Evolutionary conservation across 2,888 invertebrate genomes (phyloP), one percentile per base, ranked within the genome.

Genomic region (Standfussiana lucernea): DNA sequence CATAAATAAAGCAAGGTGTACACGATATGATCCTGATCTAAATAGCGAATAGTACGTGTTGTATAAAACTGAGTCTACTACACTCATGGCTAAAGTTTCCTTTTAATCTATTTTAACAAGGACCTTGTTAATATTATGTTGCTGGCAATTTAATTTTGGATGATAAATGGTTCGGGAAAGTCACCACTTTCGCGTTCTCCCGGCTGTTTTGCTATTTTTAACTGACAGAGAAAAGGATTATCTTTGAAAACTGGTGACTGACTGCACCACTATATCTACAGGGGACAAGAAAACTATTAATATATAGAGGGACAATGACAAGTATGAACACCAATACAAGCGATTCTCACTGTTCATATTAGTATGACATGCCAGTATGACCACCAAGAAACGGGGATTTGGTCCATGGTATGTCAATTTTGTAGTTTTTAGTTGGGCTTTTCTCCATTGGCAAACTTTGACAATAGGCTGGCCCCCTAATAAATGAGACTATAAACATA

Each of bases 31-130:
- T 75, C 79, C 78, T 77, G 79, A 80, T 78, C 79, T 83, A 80
- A 84, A 86, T 86, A 68, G 76, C 79, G 45, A 72, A 79, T 75
- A 74, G 78, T 88, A 86, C 85, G 81, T 86, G 84, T 79, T 80
- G 28, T n/a, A 45, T 65, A 32, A 72, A 68, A 56, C 62, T 45
- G 67, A 47, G 59, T 72, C 32, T 59, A 75, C 32, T 59, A 75
- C 76, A 70, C 56, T 69, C 37, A 78, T 71, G 59, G 45, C 40
- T 66, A n/a, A 50, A 75, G 53, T 82, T 67, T 32, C 28, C 78
- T 76, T 76, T 74, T 84, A 79, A 83, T 75, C 79, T 72, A 75
- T 65, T 86, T 82, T 69, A n/a, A 47, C 11, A n/a, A 61, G 61
- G 40, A 42, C 64, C 32, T 76, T 66, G 50, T 47, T 66, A 59